Base-by-base conservation (phyloP, 2,113 vertebrate genomes). In the Scopus umbretta region DNA sequence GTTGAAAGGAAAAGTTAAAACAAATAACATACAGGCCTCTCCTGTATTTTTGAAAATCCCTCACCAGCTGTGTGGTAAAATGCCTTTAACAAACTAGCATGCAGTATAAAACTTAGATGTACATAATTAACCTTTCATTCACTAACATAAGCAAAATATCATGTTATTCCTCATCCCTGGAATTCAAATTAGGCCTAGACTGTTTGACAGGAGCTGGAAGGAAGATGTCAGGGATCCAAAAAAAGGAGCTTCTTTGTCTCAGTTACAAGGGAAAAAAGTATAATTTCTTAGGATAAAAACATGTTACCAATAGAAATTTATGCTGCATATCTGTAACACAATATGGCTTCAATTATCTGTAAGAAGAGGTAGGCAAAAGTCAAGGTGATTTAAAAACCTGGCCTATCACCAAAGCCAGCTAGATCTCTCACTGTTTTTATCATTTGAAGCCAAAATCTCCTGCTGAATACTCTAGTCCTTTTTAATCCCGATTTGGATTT, bases 31-130 rank as follows among this genome's bases (percentile, higher is more conserved):
- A 95, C 85, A 97, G 83, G 63, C 73, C 40, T 66, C 66, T 84
- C 94, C 92, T 97, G 93, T 95, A 78, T 91, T 96, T 93, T 78
- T 91, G 71, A 76, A 96, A 97, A 93, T 70, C 80, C 67, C 87
- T 90, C 63, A 87, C 84, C 76, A 80, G 73, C 93, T 94, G 90
- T 78, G 87, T 53, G 75, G 74, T 95, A 86, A 95, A 92, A 94
- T 79, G 59, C 73, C 88, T 92, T 90, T 86, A 85, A 86, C 86
- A 82, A 82, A 93, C 84, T 26, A 59, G 55, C 66, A 66, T 18
- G 70, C 52, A 36, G 70, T 42, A 53, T 79, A 58, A 91, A 80
- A 92, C 61, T 61, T 59, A 52, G 45, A 90, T 55, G 43, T 83
- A 63, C 86, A 96, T 80, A 87, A 79, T 92, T 91, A 93, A 86